A percentile compares a stretch with the other conserved stretches of the same genome.
Evolutionary conservation across 1,140 invertebrate genomes (phyloP).

Genomic region (Drosophila obscura): DNA sequence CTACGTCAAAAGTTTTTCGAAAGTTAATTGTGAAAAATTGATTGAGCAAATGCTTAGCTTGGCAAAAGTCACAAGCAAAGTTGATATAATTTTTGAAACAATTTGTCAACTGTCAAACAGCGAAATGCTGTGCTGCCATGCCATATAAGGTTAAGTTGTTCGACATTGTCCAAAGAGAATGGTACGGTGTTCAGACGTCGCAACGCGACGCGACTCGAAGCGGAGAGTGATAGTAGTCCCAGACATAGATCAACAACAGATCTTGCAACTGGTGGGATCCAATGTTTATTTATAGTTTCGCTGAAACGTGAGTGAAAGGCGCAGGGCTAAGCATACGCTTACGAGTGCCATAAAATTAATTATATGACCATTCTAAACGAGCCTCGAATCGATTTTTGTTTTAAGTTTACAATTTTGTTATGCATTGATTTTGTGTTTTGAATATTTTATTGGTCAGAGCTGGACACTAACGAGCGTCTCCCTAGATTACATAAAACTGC

Average conservation of each 20-base stretch:
- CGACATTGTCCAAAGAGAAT: slow-evolving; percentile 42
- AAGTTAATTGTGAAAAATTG: slow-evolving; percentile 80
- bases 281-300: slow-evolving; percentile 33
- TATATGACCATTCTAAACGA: slow-evolving; percentile 45
- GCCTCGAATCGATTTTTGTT: slow-evolving; percentile 14
- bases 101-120: slow-evolving; percentile 60
- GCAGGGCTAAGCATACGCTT: slow-evolving; percentile 7
- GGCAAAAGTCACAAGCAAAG: slow-evolving; percentile 18
- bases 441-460: slow-evolving; percentile 27
- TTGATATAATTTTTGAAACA: slow-evolving; percentile 59
- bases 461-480: background rate
- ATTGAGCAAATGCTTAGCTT: slow-evolving; percentile 61
- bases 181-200: slow-evolving; percentile 39
- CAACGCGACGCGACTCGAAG: too few species aligned
- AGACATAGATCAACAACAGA: slow-evolving; percentile 31
- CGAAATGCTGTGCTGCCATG: too few species aligned
- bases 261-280: slow-evolving; percentile 1
- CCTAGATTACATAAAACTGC: too few species aligned
- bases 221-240: slow-evolving; percentile 2
- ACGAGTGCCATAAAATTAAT: slow-evolving; percentile 44
- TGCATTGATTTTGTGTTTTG: slow-evolving; percentile 11
- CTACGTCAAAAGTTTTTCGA: slow-evolving; percentile 30
- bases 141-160: slow-evolving; percentile 59
- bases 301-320: slow-evolving; percentile 35
- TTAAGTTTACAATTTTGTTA: background rate